phyloP scores from a whole-genome alignment of 2,888 invertebrate genomes.

The Machimus atricapillus region DNA sequence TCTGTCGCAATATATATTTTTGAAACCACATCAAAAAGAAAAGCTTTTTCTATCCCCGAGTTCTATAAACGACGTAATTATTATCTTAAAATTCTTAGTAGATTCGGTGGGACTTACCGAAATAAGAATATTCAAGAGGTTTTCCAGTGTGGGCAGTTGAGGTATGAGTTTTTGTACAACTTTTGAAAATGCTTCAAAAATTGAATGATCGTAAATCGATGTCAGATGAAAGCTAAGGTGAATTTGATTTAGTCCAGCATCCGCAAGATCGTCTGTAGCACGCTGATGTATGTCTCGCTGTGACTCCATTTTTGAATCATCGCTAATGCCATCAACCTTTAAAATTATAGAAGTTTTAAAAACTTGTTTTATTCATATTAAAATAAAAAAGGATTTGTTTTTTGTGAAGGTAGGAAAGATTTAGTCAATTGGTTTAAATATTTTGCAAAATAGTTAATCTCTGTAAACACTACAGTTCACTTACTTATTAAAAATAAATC shows the following conservation, averaged over 20 bases:
- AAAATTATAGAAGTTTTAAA: not conserved
- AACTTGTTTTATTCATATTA: not conserved
- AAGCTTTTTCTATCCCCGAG: conserved; percentile 98
- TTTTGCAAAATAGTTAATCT: too few relatives aligned
- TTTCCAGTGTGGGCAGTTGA: conserved; percentile 95
- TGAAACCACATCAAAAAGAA: conserved; percentile 98
- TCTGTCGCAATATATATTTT: conserved; percentile 99
- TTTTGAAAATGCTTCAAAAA: conserved; percentile 99
- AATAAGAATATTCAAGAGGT: conserved; percentile 95
- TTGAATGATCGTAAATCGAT: conserved; percentile 99
- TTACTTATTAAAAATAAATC: too few relatives aligned
- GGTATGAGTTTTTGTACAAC: conserved; percentile 99
- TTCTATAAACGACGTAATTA: conserved; percentile 69
- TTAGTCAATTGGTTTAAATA: too few relatives aligned
- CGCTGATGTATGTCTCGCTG: conserved; percentile 98
- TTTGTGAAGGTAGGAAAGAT: too few relatives aligned
- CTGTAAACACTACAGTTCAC: too few relatives aligned
- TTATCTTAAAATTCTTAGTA: not conserved
- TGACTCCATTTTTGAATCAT: conserved; percentile 99
- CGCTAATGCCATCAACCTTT: conserved; percentile 94
- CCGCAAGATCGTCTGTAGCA: conserved; percentile 92
- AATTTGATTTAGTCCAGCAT: conserved; percentile 86
- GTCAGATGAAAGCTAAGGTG: conserved; percentile 95
- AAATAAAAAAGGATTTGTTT: too few relatives aligned
- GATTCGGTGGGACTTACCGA: conserved; percentile 71